phyloP scores from a whole-genome alignment of 2,888 invertebrate species.

The Thumatha senex region DNA sequence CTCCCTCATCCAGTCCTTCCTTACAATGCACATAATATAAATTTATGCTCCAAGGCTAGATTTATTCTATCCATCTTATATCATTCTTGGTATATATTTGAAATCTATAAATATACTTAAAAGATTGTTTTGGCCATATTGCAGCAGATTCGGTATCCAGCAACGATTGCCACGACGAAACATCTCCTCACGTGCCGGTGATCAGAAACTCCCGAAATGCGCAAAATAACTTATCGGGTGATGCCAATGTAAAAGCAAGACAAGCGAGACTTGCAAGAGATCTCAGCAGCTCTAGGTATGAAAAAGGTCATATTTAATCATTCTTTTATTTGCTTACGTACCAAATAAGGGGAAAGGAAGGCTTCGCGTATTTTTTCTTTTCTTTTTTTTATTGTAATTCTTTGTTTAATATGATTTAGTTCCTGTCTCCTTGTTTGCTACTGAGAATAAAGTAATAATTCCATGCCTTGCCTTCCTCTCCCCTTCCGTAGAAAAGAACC shows the following conservation, averaged over 20 bases:
- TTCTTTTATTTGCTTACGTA: slow-evolving; percentile 19
- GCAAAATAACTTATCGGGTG: slow-evolving; percentile 64
- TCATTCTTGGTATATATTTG: too few species aligned
- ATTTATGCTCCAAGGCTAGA: too few species aligned
- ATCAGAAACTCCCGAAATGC: slow-evolving; percentile 63
- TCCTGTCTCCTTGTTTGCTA: slow-evolving; percentile 82
- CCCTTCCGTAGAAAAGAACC: slow-evolving; percentile 67
- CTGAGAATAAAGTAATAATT: slow-evolving; percentile 33
- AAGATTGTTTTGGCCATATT: slow-evolving; percentile 15
- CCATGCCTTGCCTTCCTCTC: slow-evolving; percentile 72
- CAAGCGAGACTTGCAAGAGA: slow-evolving; percentile 76
- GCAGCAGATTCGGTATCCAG: slow-evolving; percentile 70
- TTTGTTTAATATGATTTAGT: slow-evolving; percentile 35
- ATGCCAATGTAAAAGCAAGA: slow-evolving; percentile 71
- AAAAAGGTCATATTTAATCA: not conserved
- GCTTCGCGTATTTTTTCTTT: slow-evolving; percentile 32
- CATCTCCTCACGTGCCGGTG: slow-evolving; percentile 71
- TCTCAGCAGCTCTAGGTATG: slow-evolving; percentile 71
- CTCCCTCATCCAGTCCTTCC: too few species aligned
- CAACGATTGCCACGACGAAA: slow-evolving; percentile 70
- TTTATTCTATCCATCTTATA: too few species aligned
- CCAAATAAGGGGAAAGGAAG: slow-evolving; percentile 83
- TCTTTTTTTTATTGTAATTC: slow-evolving; percentile 20
- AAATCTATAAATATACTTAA: too few species aligned
- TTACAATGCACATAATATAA: too few species aligned